Percentiles rank a stretch among this genome's conserved stretches.
These are phyloP conservation scores for Gerris buenoi DNA, from an alignment of 1,140 invertebrate species.

Conservation along the genomic window DNA sequence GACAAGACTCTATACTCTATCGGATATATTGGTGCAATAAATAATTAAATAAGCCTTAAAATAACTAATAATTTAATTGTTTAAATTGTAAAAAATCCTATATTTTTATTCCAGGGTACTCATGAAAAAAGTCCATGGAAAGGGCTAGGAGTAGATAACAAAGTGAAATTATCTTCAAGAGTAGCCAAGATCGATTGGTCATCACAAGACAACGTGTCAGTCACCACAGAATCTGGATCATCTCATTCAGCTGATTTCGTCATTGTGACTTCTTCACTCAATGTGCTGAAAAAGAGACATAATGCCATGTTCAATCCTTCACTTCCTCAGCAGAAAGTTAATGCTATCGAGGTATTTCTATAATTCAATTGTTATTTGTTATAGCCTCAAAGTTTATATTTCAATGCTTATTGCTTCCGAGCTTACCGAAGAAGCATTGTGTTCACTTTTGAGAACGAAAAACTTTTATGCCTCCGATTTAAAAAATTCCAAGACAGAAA, in stretches of 20 bases:
- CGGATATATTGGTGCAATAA: too few relatives aligned
- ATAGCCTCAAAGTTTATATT: too few relatives aligned
- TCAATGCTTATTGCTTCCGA: too few relatives aligned
- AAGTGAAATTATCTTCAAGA: background rate
- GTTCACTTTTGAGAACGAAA: too few relatives aligned
- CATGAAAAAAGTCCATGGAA: background rate
- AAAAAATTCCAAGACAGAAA: too few relatives aligned
- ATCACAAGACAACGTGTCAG: background rate
- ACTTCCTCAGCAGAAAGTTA: background rate
- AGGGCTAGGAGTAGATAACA: background rate
- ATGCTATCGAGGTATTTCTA: background rate
- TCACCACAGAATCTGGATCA: background rate
- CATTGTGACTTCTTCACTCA: background rate
- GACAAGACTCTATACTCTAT: too few relatives aligned
- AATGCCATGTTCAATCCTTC: background rate
- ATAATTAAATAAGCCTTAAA: too few relatives aligned
- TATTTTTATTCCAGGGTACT: background rate
- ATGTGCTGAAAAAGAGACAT: background rate
- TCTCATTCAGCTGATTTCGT: background rate
- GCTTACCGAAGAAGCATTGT: too few relatives aligned
- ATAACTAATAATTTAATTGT: too few relatives aligned
- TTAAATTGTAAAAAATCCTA: too few relatives aligned
- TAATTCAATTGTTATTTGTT: too few relatives aligned
- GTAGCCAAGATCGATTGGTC: background rate
- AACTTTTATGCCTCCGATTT: too few relatives aligned